Evolutionary conservation across 1,140 invertebrate genomes (phyloP).

Genomic region (Zaprionus tsacasi): DNA sequence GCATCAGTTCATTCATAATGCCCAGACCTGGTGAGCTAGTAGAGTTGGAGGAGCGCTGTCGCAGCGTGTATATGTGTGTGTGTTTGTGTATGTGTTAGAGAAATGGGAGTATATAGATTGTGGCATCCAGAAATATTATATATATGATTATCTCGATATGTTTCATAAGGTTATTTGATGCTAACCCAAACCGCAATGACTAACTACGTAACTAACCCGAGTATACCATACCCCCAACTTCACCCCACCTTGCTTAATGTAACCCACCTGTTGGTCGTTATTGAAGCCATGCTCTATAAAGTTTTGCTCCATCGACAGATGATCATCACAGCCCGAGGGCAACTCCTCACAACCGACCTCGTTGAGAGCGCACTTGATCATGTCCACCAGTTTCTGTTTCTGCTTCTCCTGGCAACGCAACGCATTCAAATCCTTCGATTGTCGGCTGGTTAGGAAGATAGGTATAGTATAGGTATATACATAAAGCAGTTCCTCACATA

Average conservation of each 20-base stretch:
- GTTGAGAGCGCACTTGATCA: slow-evolving; percentile 92
- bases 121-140: slow-evolving; percentile 57
- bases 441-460: slow-evolving; percentile 54
- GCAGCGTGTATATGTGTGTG: slow-evolving; percentile 33
- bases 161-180: slow-evolving; percentile 31
- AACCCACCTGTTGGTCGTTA: slow-evolving; percentile 82
- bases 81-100: slow-evolving; percentile 32
- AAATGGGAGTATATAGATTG: slow-evolving; percentile 23
- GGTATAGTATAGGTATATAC: background rate
- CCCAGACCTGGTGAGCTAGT: slow-evolving; percentile 77
- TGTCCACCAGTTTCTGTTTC: slow-evolving; percentile 90
- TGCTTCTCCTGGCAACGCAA: slow-evolving; percentile 92
- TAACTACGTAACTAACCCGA: slow-evolving; percentile 7
- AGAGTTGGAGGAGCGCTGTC: slow-evolving; percentile 67
- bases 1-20: slow-evolving; percentile 77
- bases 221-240: background rate
- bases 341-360: slow-evolving; percentile 94
- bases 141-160: slow-evolving; percentile 31
- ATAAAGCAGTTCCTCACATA: slow-evolving; percentile 13
- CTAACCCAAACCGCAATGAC: slow-evolving; percentile 40
- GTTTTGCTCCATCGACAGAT: slow-evolving; percentile 86
- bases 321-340: slow-evolving; percentile 91
- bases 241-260: slow-evolving; percentile 28
- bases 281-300: slow-evolving; percentile 83
- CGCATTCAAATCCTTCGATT: slow-evolving; percentile 85